phyloP scores from a whole-genome alignment of 2,113 vertebrate species.

The Rattus norvegicus region GRCr8 NC_086022.1:70991501-70992000 shows the following conservation, averaged over 20 bases:
- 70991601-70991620: neutral
- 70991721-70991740: neutral
- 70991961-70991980: neutral
- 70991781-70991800: neutral
- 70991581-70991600: neutral
- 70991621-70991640: neutral
- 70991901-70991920: neutral
- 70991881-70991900: neutral
- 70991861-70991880: neutral
- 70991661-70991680: neutral
- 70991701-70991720: neutral
- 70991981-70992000: rapidly evolving
- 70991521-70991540: neutral
- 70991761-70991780: neutral
- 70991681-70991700: neutral
- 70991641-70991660: neutral
- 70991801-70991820: neutral
- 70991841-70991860: conserved; percentile 32
- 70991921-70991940: neutral
- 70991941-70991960: neutral
- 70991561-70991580: neutral
- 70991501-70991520: neutral
- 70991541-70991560: neutral
- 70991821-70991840: neutral
- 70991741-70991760: neutral